phyloP scores from a whole-genome alignment of 2,888 invertebrate species.

The Ariolimax columbianus region DNA sequence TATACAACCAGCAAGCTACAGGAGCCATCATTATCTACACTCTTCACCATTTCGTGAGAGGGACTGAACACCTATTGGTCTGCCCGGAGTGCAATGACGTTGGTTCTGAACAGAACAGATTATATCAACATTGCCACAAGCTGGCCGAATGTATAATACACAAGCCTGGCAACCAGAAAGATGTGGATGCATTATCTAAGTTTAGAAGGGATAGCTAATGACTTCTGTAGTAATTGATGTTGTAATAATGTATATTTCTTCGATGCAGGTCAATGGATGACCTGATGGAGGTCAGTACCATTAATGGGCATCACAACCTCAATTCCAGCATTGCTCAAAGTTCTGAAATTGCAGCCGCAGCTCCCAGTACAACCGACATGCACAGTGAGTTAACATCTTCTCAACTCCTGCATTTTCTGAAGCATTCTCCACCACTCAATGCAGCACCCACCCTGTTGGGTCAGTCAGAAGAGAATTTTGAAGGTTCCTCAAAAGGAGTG shows the following conservation, averaged over 20 bases:
- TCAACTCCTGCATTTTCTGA: slow-evolving; percentile 30
- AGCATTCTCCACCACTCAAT: neutral
- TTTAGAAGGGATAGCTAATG: too few species aligned
- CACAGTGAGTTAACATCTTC: slow-evolving; percentile 38
- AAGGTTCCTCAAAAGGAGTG: neutral
- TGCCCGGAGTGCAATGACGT: too few species aligned
- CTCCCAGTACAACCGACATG: neutral
- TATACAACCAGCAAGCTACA: too few species aligned
- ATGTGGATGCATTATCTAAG: too few species aligned
- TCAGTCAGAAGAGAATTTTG: neutral
- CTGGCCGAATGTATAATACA: too few species aligned
- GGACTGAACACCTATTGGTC: too few species aligned
- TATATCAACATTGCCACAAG: too few species aligned
- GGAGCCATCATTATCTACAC: too few species aligned
- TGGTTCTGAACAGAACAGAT: too few species aligned
- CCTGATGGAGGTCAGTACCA: slow-evolving; percentile 82
- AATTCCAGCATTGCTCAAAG: slow-evolving; percentile 77
- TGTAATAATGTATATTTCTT: slow-evolving; percentile 79
- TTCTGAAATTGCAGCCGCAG: slow-evolving; percentile 22
- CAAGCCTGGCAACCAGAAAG: too few species aligned
- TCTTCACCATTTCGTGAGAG: too few species aligned
- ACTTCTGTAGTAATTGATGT: neutral
- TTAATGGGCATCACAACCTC: slow-evolving; percentile 83
- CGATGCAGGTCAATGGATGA: slow-evolving; percentile 90
- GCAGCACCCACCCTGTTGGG: neutral